phyloP scores from a whole-genome alignment of 2,888 invertebrate species.

The Latrodectus elegans region DNA sequence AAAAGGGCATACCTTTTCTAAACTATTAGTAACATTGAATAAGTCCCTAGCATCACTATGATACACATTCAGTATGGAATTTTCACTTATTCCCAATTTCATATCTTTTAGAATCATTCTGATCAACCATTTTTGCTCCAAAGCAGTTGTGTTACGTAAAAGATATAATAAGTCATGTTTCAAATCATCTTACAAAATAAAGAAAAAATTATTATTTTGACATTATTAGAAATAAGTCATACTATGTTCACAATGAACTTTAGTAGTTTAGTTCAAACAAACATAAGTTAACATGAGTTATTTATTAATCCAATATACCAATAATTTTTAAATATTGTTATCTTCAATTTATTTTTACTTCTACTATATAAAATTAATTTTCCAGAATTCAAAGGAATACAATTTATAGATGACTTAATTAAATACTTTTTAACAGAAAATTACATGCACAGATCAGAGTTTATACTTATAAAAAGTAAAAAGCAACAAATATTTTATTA shows the following conservation, averaged over 20 bases:
- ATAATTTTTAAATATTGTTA: too few species aligned
- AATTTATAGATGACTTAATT: too few species aligned
- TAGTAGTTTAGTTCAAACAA: too few species aligned
- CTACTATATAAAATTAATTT: too few species aligned
- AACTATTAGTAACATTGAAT: constrained; percentile 82
- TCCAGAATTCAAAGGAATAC: too few species aligned
- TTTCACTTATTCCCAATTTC: constrained; percentile 84
- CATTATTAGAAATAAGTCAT: neutral
- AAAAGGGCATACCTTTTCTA: constrained; percentile 79
- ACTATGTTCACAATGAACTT: neutral
- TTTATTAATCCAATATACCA: too few species aligned
- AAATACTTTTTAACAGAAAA: too few species aligned
- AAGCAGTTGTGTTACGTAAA: constrained; percentile 81
- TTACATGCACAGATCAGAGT: too few species aligned
- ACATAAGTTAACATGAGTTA: too few species aligned
- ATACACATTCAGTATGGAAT: constrained; percentile 82
- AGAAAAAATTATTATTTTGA: neutral
- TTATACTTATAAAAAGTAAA: too few species aligned
- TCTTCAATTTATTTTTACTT: too few species aligned
- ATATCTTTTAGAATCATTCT: constrained; percentile 90
- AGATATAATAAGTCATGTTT: constrained; percentile 82
- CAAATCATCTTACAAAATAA: constrained; percentile 75
- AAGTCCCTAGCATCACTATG: constrained; percentile 88
- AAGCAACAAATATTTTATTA: too few species aligned
- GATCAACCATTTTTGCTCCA: constrained; percentile 92